These are phyloP conservation scores for Scaptomyza tumidula DNA, from an alignment of 2,888 invertebrate species.

Conservation along the genomic window DNA sequence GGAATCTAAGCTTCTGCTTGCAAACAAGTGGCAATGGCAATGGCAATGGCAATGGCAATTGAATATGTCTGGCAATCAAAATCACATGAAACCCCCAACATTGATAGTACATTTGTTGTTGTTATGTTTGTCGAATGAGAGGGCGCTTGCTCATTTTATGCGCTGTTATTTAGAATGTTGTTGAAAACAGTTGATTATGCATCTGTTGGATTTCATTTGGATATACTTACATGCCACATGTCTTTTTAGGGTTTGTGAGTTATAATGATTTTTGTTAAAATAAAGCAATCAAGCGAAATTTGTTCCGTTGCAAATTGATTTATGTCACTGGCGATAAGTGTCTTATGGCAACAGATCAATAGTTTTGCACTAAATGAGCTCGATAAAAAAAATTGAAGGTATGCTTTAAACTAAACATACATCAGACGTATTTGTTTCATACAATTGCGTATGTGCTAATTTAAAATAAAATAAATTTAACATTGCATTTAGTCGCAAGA, in stretches of 20 bases:
- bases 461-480: no score
- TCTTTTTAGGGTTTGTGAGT: not conserved
- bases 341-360: no score
- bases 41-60: constrained; percentile 75
- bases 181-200: constrained; percentile 47
- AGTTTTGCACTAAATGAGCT: no score
- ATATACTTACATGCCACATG: constrained; percentile 5
- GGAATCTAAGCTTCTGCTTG: constrained; percentile 19
- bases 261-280: not conserved
- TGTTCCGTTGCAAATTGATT: not conserved
- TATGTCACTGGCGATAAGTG: no score
- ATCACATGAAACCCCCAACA: constrained; percentile 67
- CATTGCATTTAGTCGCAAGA: no score
- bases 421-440: no score
- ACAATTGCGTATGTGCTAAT: no score
- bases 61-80: constrained; percentile 80
- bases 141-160: not conserved
- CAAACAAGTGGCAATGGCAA: constrained; percentile 80
- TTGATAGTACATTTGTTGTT: constrained; percentile 17
- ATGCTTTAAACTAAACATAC: no score
- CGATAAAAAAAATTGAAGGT: no score
- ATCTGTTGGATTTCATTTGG: constrained; percentile 20
- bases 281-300: not conserved
- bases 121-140: constrained; percentile 1
- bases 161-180: constrained; percentile 12